Evolutionary conservation across 2,113 vertebrate genomes (phyloP), one percentile per base, ranked within the genome.

Genomic region (Pluvianellus socialis): DNA sequence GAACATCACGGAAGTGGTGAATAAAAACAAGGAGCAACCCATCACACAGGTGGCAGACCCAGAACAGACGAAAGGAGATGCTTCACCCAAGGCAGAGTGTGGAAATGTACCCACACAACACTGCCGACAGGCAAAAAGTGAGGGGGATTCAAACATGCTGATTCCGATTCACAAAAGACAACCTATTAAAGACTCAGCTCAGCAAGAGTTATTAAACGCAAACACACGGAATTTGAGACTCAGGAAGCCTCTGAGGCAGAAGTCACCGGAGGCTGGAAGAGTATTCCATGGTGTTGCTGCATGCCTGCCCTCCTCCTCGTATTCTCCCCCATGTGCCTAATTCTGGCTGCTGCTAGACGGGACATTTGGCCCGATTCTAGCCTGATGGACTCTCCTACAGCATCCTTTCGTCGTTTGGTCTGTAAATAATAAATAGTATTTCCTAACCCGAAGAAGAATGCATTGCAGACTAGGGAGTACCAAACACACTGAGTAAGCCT

Each of bases 271-370:
- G 61, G 55, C 61, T 79, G 79, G 50, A 27, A 32, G 18, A 44
- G 27, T 1, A 3, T 17, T 8, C 50, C 3, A 6, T 23, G 59
- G 17, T 3, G 17, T 2, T 18, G 23, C 62, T 26, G 42, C 32
- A 6, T 1, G 5, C 22, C 35, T 66, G 75, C 21, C 32, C 61
- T 59, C 58, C 5, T 3, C 14, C 40, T 24, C 4, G 2, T 15
- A 7, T 1, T 49, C 30, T 21, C 59, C 38, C 53, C 53, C 18
- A 14, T 2, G 4, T 4, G 2, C 67, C 52, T n/a, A 1, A n/a
- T n/a, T 30, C 53, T 30, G 16, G 45, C 85, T 61, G 4, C 27
- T 26, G 23, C 19, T 30, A 49, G 33, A 24, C 22, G 20, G 49
- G 32, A 3, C 17, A 18, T 32, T 26, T 52, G 50, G 59, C 73